Evolutionary conservation across 2,797 vertebrate species (phyloP), one percentile per base, ranked within the genome.

Genomic region (Pangasius sanitwongsei): DNA sequence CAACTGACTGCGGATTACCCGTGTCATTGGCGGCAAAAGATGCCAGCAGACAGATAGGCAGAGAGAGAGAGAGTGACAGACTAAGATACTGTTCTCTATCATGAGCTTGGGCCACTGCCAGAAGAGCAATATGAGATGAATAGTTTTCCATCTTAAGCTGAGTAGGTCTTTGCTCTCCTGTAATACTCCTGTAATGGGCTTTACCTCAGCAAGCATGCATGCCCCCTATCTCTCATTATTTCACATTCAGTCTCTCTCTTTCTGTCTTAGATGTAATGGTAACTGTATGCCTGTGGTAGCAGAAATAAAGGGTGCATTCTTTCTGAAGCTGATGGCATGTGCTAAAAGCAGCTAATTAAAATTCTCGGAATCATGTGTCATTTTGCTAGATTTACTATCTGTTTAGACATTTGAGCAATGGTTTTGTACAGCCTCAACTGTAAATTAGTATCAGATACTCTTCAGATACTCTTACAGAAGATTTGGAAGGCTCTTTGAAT

Each of bases 91-190:
- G 81, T 92, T 94, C 91, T 94, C 93, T 94, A 92, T 92, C 93
- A 91, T 61, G 90, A 87, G 86, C 85, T 89, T 95, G 94, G 94
- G 93, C 89, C 72, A 82, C 85, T 92, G 93, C 95, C 94, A 95
- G 92, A 87, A 86, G 81, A 90, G 93, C 92, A 94, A 95, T 93
- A 93, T 94, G 93, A 95, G 93, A 94, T 94, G 94, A 94, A 95
- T 93, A 93, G 92, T 94, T 94, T 89, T 90, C 89, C 94, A 93
- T 94, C 92, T 94, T 94, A 95, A 92, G 93, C 92, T 92, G 93
- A 93, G 63, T 90, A 91, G 93, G 93, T 93, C 93, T 87, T 91
- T 92, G 89, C 91, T 93, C 90, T 91, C 90, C 92, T 92, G 91
- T 94, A 93, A 93, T 93, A 88, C 89, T 85, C 5, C 90, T 89